Base-by-base conservation (phyloP, 2,113 vertebrate species). In the Coturnix japonica region DNA sequence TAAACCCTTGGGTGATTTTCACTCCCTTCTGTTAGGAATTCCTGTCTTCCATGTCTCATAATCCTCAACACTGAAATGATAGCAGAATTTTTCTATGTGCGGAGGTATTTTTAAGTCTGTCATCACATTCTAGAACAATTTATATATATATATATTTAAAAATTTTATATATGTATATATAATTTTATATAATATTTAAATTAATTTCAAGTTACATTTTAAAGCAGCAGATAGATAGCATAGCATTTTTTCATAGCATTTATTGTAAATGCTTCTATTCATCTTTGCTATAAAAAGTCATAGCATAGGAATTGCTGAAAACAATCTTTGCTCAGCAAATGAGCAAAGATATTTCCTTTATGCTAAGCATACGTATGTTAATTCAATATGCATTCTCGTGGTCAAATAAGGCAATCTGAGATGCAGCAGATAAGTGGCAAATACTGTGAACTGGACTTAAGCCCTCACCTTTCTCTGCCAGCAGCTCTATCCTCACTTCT, bases 1-100 rank as follows among this genome's bases (percentile, higher is more conserved):
- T 25, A 87, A 91, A 76, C 72, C 75, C 71, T 95, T 76, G n/a
- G 69, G 75, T 37, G 31, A 73, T 70, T 93, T 91, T 76, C 49
- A 43, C 87, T 90, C 86, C 77, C 70, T 76, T 90, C 86, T 63
- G 9, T 35, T 84, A 59, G 86, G 71, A 90, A 51, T 92, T 84
- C 77, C 84, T 59, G 17, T 39, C n/a, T 87, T 75, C 84, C 83
- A 26, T 61, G 53, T 73, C 33, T 76, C 18, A 54, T 33, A 67
- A 3, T 77, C 41, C 33, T 51, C 22, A 66, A 26, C 22, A 18
- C 12, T 83, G 51, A 88, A 83, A 70, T 41, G 2, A 16, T 46
- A 71, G 1, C 28, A 63, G 46, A 77, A 49, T 81, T 88, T 51
- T 18, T 77, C 37, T 54, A 2, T 59, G 51, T 16, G 28, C 20